Base-by-base conservation (phyloP, 1,140 invertebrate genomes). In the Cotesia typhae region DNA sequence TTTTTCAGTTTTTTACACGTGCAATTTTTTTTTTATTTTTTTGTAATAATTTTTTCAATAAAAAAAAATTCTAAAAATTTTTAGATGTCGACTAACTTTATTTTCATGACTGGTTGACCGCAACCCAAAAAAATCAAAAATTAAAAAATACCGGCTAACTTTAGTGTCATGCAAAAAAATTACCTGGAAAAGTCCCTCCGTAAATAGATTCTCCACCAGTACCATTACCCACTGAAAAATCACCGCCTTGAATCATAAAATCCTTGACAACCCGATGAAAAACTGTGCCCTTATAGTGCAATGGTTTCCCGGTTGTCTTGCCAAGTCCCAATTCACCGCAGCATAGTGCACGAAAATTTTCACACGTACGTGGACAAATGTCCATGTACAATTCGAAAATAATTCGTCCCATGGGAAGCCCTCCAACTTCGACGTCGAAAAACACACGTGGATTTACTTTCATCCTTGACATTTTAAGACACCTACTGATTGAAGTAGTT, bases 231-330 rank as follows among this genome's bases (percentile, higher is more conserved):
- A 99, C 87, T 73, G 91, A 90, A 91, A 99, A 99, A 88, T 99
- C 98, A 17, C 98, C 98, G 70, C 98, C 98, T 91, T 99, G 97
- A 78, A 99, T 97, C 97, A 99, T 99, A 80, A 96, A 95, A 87
- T 95, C 97, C 88, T 99, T 99, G 66, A 99, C 99, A 53, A 99
- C 97, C 86, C 98, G 89, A 86, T 99, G 98, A 88, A 99, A 99
- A 82, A 93, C 93, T 38, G 94, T 94, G 75, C 96, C 95, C 88
- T 99, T 99, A 82, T 95, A 99, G 37, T 98, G 97, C 36, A 98
- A 90, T 0, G 97, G 96, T n/a, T 99, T 95, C 28, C 95, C 95
- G 81, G 85, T 86, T 12, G 82, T 84, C 77, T 85, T 81, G 82
- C 99, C 98, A 77, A 92, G 89, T 77, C 92, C 89, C 74, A 91